Percentiles rank a stretch among this genome's conserved stretches.
Conservation (phyloP, 2,888 invertebrate genomes). For the Oxyscelio sp. region DNA sequence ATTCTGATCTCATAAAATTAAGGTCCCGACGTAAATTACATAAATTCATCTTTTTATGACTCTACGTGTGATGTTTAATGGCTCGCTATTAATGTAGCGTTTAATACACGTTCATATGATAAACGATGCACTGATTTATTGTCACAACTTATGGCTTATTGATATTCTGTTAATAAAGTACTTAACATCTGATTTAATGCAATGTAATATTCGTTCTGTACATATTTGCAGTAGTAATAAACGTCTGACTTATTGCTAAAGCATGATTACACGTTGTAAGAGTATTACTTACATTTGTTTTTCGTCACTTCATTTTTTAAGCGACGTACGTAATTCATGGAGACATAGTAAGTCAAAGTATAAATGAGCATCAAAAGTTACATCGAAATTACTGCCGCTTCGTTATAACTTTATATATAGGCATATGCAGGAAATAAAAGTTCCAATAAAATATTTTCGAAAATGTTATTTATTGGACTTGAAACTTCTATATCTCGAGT, state of each 20-base stretch:
- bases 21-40: slow-evolving; percentile 59
- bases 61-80: slow-evolving; percentile 47
- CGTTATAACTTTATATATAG: too few species aligned
- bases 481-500: too few species aligned
- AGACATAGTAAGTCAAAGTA: too few species aligned
- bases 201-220: not conserved
- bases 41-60: slow-evolving; percentile 46
- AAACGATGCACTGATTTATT: slow-evolving; percentile 47
- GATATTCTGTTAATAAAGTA: not conserved
- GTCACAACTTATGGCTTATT: slow-evolving; percentile 24
- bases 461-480: too few species aligned
- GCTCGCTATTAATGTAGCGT: slow-evolving; percentile 20
- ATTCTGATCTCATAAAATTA: slow-evolving; percentile 64
- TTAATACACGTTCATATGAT: slow-evolving; percentile 46
- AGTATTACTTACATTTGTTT: too few species aligned
- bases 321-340: too few species aligned
- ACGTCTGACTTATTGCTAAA: not conserved
- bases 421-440: too few species aligned
- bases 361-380: too few species aligned
- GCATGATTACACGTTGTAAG: not conserved
- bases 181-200: not conserved
- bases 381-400: too few species aligned
- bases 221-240: not conserved
- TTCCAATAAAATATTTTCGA: too few species aligned
- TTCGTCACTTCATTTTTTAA: too few species aligned